These are phyloP conservation scores for Standfussiana lucernea DNA, from an alignment of 2,888 invertebrate genomes.

Conservation along the genomic window DNA sequence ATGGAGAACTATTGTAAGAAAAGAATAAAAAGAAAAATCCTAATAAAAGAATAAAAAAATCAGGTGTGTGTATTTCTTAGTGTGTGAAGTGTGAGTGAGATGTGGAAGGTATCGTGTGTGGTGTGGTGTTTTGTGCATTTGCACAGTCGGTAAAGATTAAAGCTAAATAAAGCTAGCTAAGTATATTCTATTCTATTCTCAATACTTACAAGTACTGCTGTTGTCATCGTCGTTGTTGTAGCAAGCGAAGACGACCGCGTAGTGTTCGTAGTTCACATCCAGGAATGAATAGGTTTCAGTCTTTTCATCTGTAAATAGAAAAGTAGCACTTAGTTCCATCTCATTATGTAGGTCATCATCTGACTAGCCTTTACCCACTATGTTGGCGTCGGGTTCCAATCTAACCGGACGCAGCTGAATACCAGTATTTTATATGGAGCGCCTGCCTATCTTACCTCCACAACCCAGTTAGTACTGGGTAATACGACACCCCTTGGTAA, in stretches of 20 bases:
- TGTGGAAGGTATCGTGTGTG: too few relatives aligned
- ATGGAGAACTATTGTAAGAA: too few relatives aligned
- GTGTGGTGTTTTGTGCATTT: too few relatives aligned
- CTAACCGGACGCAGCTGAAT: not conserved
- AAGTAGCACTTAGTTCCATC: not conserved
- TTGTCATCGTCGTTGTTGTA: conserved; percentile 80
- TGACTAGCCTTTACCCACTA: too few relatives aligned
- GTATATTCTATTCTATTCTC: too few relatives aligned
- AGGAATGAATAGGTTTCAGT: conserved; percentile 83
- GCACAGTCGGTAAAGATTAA: not conserved
- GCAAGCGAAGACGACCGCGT: conserved; percentile 85
- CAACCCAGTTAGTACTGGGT: not conserved
- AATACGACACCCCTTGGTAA: not conserved
- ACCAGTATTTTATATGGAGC: not conserved
- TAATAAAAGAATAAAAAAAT: too few relatives aligned
- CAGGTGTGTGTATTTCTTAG: too few relatives aligned
- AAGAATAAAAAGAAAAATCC: too few relatives aligned
- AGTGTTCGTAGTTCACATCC: conserved; percentile 86
- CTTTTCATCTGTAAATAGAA: conserved; percentile 79
- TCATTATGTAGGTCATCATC: not conserved
- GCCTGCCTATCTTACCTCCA: not conserved
- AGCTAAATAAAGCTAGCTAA: too few relatives aligned
- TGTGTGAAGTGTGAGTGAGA: too few relatives aligned
- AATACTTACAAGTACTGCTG: conserved; percentile 84
- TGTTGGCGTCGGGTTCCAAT: too few relatives aligned